A percentile compares a stretch with the other conserved stretches of the same genome.
phyloP scores from a whole-genome alignment of 2,888 invertebrate genomes.

The Eueremaeus valkanovi region DNA sequence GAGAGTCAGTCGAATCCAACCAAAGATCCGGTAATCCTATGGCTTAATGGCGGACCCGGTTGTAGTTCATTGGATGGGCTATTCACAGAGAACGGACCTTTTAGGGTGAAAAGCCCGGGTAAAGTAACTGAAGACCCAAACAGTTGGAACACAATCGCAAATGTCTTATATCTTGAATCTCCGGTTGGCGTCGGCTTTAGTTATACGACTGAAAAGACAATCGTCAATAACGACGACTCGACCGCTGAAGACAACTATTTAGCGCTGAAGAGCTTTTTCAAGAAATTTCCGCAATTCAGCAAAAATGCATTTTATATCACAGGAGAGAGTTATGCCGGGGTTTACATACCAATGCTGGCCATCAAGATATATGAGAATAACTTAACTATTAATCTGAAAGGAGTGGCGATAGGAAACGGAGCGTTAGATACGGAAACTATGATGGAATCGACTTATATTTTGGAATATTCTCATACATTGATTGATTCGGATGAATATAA shows the following conservation, averaged over 20 bases:
- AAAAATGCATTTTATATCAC: conserved; percentile 20
- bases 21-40: conserved; percentile 52
- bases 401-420: conserved; percentile 55
- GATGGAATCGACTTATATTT: conserved; percentile 52
- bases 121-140: conserved; percentile 45
- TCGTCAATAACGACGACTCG: conserved; percentile 47
- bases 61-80: conserved; percentile 43
- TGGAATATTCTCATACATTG: no score
- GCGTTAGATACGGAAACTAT: conserved; percentile 51
- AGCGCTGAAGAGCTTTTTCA: conserved; percentile 45
- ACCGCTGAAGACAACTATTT: conserved; percentile 41
- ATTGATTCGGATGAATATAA: no score
- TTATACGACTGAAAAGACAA: conserved; percentile 52
- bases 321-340: conserved; percentile 28
- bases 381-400: conserved; percentile 29
- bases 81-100: conserved; percentile 51
- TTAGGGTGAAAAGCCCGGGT: conserved; percentile 43
- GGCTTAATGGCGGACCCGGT: conserved; percentile 51
- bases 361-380: neutral
- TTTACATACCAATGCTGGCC: conserved; percentile 26
- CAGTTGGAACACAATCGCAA: conserved; percentile 51
- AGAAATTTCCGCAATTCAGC: conserved; percentile 32
- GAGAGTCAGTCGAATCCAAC: conserved; percentile 47
- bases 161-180: conserved; percentile 56
- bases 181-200: conserved; percentile 58